Conservation (phyloP, 2,113 vertebrate genomes). For the Plecotus auritus region DNA sequence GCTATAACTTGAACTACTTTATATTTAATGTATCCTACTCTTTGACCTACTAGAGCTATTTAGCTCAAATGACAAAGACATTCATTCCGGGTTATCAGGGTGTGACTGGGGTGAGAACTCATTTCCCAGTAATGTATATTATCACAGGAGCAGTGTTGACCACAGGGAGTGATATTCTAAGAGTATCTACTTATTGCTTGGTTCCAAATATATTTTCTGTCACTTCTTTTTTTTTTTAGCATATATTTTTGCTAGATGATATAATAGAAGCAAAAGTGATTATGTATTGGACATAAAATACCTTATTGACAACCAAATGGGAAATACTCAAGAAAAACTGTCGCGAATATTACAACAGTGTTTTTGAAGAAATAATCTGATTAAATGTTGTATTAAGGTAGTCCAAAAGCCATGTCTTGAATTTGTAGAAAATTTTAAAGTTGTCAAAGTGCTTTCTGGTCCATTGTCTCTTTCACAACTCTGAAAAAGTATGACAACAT, state of each 20-base stretch:
- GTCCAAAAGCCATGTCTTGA: neutral
- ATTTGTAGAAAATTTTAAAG: neutral
- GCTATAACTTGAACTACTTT: neutral
- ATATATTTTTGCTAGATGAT: neutral
- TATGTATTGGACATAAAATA: neutral
- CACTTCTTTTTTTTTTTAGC: neutral
- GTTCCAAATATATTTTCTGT: neutral
- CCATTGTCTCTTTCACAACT: neutral
- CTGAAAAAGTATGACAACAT: neutral
- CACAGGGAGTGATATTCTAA: neutral
- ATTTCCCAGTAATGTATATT: constrained; percentile 1
- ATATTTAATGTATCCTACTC: neutral
- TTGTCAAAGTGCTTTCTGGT: neutral
- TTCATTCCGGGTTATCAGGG: neutral
- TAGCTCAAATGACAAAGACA: neutral
- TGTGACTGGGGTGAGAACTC: neutral
- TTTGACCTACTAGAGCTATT: neutral
- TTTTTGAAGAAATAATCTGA: constrained; percentile 1
- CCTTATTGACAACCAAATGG: neutral
- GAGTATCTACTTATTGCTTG: neutral
- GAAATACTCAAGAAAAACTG: neutral
- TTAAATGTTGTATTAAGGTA: neutral
- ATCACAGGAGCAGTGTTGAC: neutral
- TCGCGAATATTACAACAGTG: neutral
- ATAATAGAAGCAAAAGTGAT: neutral